Base-by-base conservation (phyloP, 2,797 vertebrate species). In the Poeciliopsis turneri region DNA sequence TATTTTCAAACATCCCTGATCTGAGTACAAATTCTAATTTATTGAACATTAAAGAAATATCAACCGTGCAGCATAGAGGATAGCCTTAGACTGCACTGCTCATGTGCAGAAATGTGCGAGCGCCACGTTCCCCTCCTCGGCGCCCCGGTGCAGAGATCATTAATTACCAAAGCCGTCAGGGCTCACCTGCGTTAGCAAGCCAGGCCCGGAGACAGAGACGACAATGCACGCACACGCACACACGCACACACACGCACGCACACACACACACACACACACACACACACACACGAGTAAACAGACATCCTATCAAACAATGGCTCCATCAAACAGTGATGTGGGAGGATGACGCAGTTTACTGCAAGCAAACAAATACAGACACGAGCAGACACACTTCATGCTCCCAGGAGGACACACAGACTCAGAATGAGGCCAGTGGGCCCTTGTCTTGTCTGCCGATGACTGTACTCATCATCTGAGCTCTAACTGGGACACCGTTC, bases 351-450 rank as follows among this genome's bases (percentile, higher is more conserved):
- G 82, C 84, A 76, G 82, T 87, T 86, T 80, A 86, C 84, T 59
- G 61, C 84, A 72, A 90, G 81, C 83, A 78, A 82, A 83, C 49
- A 75, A 75, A 79, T 41, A 75, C 78, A 85, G 82, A 87, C 84
- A 84, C 49, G 64, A 83, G 88, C 59, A 89, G 86, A 92, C 89
- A 82, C 87, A 77, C 80, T 91, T 82, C 23, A 51, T 72, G 82
- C 75, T 91, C 90, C 89, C 86, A 70, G 72, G 83, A 91, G 89
- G 89, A 88, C 59, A 46, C 89, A 41, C 47, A 9, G 11, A 85
- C 84, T 82, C 86, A 90, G 85, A 94, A 93, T 57, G 83, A 90
- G 92, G 92, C 92, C 89, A 91, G 87, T 92, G 92, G 90, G 91
- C 81, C 84, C 87, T 86, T 74, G 90, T 86, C 87, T 89, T 83